Base-by-base conservation (phyloP, 2,797 vertebrate genomes). In the Coregonus ussuriensis region DNA sequence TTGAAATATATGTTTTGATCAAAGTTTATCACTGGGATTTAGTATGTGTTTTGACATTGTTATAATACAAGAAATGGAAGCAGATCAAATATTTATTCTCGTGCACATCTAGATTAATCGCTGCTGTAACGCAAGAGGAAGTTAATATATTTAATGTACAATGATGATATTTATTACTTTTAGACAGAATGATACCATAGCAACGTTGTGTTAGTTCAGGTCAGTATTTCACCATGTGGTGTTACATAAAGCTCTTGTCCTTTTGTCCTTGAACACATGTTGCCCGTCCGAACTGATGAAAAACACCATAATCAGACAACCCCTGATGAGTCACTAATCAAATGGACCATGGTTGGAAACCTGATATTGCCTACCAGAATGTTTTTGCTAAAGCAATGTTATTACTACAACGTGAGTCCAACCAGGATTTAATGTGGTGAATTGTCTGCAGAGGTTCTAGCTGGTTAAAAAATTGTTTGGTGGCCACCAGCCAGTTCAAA, bases 301-400 rank as follows among this genome's bases (percentile, higher is more conserved):
- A 86, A 87, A 67, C 72, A 67, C 74, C 87, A 78, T 82, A 78
- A 79, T 79, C 67, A 76, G 69, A 29, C 75, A 76, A 82, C 76
- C 83, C 62, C 51, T 80, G 88, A 89, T 91, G 89, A 87, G 87
- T 93, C 90, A 91, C 73, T 79, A 13, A 75, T 74, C 75, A 83
- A 91, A 90, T 82, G 85, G 85, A 85, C 76, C 87, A 33, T 35
- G 66, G 75, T 76, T 14, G 79, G 89, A 86, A 92, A 92, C 82
- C 74, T 53, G 86, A 92, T 86, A 77, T 1, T 52, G 63, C 75
- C 81, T 77, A 77, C 76, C 74, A 84, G 81, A 77, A 75, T 79
- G 77, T 75, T 85, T 87, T 81, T 80, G 82, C 82, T 81, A 85
- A 90, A 92, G 86, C 83, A 87, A 78, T 88, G 86, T 86, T 87